These are phyloP conservation scores for Silurus lanzhouensis DNA, from an alignment of 2,797 vertebrate species.

Conservation along the genomic window DNA sequence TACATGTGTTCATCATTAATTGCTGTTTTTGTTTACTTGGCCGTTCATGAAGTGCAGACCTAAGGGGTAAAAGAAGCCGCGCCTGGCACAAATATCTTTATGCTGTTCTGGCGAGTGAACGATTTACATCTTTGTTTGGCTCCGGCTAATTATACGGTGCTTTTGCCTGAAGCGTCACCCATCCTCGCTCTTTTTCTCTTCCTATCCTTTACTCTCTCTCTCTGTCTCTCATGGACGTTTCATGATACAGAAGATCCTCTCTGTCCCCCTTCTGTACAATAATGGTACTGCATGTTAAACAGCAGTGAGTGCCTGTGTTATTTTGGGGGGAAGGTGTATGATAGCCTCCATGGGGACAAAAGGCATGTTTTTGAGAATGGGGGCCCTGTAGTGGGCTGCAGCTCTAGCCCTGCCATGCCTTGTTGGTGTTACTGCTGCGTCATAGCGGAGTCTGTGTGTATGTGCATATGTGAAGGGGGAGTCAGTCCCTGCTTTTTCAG, in stretches of 20 bases:
- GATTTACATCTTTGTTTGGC: constrained; percentile 47
- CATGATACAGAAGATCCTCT: neutral
- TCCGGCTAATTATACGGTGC: constrained; percentile 48
- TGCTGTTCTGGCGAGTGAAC: constrained; percentile 21
- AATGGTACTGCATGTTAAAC: constrained; percentile 48
- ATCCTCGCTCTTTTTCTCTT: constrained; percentile 43
- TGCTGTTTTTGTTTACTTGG: constrained; percentile 32
- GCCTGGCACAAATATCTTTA: constrained; percentile 39
- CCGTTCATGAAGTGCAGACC: constrained; percentile 1
- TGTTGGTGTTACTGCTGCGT: neutral
- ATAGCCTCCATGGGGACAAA: constrained; percentile 62
- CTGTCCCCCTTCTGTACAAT: constrained; percentile 65
- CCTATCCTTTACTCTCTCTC: neutral
- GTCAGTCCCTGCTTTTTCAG: constrained; percentile 76
- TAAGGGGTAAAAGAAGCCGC: constrained; percentile 13
- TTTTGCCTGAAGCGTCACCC: constrained; percentile 44
- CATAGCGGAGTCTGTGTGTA: constrained; percentile 45
- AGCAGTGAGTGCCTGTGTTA: constrained; percentile 6
- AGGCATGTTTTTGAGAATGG: constrained; percentile 64
- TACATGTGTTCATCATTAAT: constrained; percentile 34
- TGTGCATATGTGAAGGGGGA: neutral
- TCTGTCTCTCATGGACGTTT: neutral
- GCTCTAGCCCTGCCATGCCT: neutral
- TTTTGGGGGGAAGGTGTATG: constrained; percentile 56
- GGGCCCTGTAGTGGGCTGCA: constrained; percentile 33